phyloP scores from a whole-genome alignment of 2,797 vertebrate species.

The Euphonia xanthogaster region DNA sequence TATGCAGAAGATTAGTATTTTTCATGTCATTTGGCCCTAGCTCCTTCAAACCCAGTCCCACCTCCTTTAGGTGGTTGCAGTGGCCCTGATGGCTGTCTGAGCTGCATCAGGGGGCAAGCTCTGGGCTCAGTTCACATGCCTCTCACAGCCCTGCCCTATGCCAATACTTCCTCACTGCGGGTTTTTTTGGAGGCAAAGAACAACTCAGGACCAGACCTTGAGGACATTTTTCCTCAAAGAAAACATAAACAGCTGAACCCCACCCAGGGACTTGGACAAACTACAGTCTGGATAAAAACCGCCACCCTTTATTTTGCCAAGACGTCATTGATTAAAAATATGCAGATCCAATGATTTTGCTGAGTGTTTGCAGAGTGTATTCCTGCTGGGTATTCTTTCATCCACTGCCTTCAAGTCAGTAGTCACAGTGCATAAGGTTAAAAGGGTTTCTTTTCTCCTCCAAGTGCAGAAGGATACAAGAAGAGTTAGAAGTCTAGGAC shows the following conservation, averaged over 20 bases:
- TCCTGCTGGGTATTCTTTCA: not conserved
- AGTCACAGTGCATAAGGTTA: not conserved
- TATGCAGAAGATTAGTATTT: not conserved
- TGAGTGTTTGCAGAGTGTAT: not conserved
- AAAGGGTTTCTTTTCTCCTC: not conserved
- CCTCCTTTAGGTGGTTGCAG: not conserved
- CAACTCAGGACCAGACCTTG: not conserved
- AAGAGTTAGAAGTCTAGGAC: not conserved
- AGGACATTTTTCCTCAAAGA: not conserved
- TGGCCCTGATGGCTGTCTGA: not conserved
- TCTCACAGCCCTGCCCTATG: not conserved
- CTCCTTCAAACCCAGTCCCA: not conserved
- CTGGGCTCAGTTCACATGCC: not conserved
- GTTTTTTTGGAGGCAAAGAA: not conserved
- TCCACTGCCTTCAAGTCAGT: not conserved
- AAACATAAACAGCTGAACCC: not conserved
- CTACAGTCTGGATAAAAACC: not conserved
- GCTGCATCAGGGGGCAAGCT: not conserved
- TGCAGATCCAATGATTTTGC: not conserved
- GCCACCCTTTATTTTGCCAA: not conserved
- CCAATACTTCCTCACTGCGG: fast-evolving
- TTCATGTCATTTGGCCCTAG: not conserved
- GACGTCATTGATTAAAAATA: not conserved
- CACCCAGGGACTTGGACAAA: not conserved
- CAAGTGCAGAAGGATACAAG: not conserved